A percentile compares a stretch with the other conserved stretches of the same genome.
phyloP scores from a whole-genome alignment of 2,113 vertebrate genomes.

The Vidua chalybeata region DNA sequence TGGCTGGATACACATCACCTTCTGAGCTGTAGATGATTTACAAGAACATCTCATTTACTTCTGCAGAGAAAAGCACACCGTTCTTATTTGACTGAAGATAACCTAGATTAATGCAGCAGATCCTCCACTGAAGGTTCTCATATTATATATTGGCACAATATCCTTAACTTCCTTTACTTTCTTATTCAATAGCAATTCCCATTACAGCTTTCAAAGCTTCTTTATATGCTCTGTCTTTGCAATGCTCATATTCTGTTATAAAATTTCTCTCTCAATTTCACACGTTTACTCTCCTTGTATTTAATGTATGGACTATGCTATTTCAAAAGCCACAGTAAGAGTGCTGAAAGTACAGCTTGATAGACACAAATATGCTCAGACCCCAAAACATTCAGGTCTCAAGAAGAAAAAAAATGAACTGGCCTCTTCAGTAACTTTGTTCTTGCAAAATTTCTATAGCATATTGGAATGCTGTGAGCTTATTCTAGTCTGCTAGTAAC shows the following conservation, averaged over 20 bases:
- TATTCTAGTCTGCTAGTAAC: neutral
- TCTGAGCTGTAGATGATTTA: neutral
- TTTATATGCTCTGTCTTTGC: neutral
- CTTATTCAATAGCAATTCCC: neutral
- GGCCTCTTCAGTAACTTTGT: neutral
- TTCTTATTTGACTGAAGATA: neutral
- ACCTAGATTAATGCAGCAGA: neutral
- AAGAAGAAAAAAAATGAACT: neutral
- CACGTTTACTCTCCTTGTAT: neutral
- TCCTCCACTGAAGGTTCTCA: neutral
- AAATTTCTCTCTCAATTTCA: neutral
- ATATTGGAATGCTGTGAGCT: neutral
- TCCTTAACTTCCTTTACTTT: neutral
- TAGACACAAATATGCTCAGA: neutral
- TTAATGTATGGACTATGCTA: neutral
- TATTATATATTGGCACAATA: neutral
- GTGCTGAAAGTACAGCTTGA: rapidly evolving
- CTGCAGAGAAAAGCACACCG: neutral
- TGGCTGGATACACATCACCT: neutral
- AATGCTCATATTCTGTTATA: neutral
- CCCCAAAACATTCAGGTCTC: neutral
- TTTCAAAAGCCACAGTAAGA: neutral
- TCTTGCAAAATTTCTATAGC: neutral
- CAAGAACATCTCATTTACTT: neutral
- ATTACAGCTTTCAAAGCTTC: neutral